Base-by-base conservation (phyloP, 2,888 invertebrate species). In the Brenthis hecate region DNA sequence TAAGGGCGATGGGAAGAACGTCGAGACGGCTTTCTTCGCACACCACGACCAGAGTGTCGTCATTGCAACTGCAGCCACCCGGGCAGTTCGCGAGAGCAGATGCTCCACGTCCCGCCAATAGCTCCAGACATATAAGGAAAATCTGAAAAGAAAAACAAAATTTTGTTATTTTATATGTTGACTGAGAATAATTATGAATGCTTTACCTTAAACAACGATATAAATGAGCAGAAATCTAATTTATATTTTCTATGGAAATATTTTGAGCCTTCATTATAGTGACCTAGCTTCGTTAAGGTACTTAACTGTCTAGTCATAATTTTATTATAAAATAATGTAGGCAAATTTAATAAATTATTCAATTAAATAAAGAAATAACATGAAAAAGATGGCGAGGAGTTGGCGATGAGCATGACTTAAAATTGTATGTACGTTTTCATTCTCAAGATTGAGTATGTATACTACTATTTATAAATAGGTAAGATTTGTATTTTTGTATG, bases 1-100 rank as follows among this genome's bases (percentile, higher is more conserved):
- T 98, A 73, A 98, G 93, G 3, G 97, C 97, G 80, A 98, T 98
- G 72, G 98, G 98, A 72, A 98, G 94, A 66, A 97, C 97, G 89
- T 97, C 97, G 72, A 98, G 94, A 76, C 96, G 96, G 81, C 97
- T 97, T 82, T 95, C 96, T 78, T 97, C 95, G 89, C 98, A 98
- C 76, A 95, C 95, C 61, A 98, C 98, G 69, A 96, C 96, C 75
- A 97, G 94, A 13, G 96, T 97, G 75, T 97, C 97, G 83, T 98
- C 98, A 89, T 98, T 96, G 92, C 98, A 98, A 85, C 94, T 94
- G 89, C 98, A 98, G 76, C 96, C 96, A 72, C 91, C 94, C n/a
- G 98, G 98, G 83, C 98, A 98, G 89, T 96, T 95, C 67, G 96
- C 96, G 74, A 95, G 89, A 48, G 94, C 95, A 50, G 93, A 89